Percentiles rank a stretch among this genome's conserved stretches.
These are phyloP conservation scores for Hoplostethus mediterraneus DNA, from an alignment of 2,797 vertebrate genomes.

Conservation along the genomic window DNA sequence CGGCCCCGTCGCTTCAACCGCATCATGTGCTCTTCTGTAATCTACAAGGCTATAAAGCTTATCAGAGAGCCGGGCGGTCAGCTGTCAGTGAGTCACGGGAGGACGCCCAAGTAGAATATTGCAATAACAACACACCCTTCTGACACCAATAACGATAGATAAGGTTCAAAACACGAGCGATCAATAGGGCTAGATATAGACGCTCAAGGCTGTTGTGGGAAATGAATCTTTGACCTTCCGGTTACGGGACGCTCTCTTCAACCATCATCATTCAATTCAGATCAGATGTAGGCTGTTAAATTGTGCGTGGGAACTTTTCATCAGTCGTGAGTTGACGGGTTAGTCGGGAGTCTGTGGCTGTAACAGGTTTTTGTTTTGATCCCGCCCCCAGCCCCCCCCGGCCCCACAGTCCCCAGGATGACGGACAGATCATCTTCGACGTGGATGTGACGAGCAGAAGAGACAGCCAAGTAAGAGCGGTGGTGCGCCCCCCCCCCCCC, in stretches of 20 bases:
- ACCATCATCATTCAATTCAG: neutral
- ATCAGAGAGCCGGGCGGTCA: constrained; percentile 49
- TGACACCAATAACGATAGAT: constrained; percentile 4
- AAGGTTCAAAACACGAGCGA: constrained; percentile 11
- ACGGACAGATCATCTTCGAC: constrained; percentile 96
- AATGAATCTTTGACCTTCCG: neutral
- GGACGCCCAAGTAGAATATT: constrained; percentile 25
- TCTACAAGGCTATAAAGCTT: constrained; percentile 35
- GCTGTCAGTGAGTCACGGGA: constrained; percentile 62
- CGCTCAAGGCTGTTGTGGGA: neutral
- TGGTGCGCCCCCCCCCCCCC: neutral
- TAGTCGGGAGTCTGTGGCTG: neutral
- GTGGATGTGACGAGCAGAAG: constrained; percentile 91
- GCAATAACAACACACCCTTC: neutral
- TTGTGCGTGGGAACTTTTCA: neutral
- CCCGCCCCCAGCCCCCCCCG: constrained; percentile 82
- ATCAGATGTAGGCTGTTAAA: neutral
- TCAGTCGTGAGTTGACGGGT: neutral
- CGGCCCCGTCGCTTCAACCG: constrained; percentile 33
- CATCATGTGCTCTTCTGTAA: constrained; percentile 41
- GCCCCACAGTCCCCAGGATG: constrained; percentile 93
- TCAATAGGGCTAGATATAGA: neutral
- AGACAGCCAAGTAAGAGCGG: constrained; percentile 83
- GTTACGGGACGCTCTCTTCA: neutral
- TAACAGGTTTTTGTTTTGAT: constrained; percentile 14